phyloP scores from a whole-genome alignment of 2,113 vertebrate species.

The Gambusia holbrooki region DNA sequence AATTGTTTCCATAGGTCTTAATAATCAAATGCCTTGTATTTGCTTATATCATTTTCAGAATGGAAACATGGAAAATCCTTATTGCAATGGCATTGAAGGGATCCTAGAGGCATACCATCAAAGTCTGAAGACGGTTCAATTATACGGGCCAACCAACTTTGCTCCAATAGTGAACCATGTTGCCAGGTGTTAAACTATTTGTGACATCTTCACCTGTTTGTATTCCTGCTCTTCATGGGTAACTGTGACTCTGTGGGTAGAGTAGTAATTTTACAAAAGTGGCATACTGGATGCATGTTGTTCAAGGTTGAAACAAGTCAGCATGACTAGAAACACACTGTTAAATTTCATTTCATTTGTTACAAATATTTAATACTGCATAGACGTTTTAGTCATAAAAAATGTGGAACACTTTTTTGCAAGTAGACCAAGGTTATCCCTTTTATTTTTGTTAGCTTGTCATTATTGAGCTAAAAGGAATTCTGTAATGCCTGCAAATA shows the following conservation, averaged over 20 bases:
- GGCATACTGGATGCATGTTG: too few species aligned
- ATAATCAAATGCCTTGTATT: background rate
- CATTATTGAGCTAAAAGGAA: too few species aligned
- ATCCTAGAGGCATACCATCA: slow-evolving; percentile 93
- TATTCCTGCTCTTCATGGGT: background rate
- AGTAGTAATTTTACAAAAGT: background rate
- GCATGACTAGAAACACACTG: too few species aligned
- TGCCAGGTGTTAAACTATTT: slow-evolving; percentile 81
- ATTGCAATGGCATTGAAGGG: slow-evolving; percentile 92
- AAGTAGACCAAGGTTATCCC: too few species aligned
- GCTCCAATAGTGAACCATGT: slow-evolving; percentile 94
- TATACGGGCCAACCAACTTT: slow-evolving; percentile 95
- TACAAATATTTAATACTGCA: too few species aligned
- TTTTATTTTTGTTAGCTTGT: too few species aligned
- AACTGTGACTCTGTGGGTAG: background rate
- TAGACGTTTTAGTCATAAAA: too few species aligned
- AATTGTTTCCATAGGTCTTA: background rate
- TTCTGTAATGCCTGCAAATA: too few species aligned
- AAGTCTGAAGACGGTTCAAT: slow-evolving; percentile 93
- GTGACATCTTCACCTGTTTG: background rate
- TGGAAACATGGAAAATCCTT: slow-evolving; percentile 90
- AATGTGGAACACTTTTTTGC: too few species aligned
- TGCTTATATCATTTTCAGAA: slow-evolving; percentile 79
- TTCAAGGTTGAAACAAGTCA: too few species aligned
- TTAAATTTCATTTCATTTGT: too few species aligned